A percentile compares a stretch with the other conserved stretches of the same genome.
Evolutionary conservation across 2,888 invertebrate genomes (phyloP).

Genomic region (Mimumesa dahlbomi): DNA sequence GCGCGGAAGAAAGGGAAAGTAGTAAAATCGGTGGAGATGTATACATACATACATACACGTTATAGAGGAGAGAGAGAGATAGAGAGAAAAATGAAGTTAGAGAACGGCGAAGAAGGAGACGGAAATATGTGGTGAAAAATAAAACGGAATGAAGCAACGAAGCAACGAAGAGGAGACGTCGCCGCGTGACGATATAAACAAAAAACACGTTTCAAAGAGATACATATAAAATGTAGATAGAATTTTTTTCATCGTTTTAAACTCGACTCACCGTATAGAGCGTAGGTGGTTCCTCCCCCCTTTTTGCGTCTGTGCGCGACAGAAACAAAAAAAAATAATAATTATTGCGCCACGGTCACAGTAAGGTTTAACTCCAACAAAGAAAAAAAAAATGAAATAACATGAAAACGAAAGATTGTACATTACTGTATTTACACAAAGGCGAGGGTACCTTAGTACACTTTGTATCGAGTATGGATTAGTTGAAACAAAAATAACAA

Average conservation of each 20-base stretch:
- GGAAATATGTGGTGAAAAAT: no score
- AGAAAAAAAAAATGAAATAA: neutral
- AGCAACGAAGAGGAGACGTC: conserved; percentile 38
- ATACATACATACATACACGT: conserved; percentile 6
- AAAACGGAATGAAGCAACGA: conserved; percentile 38
- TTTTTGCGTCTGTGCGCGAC: conserved; percentile 40
- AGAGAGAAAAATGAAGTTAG: neutral
- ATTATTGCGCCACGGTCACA: conserved; percentile 67
- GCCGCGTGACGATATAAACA: conserved; percentile 15
- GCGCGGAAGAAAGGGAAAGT: conserved; percentile 18
- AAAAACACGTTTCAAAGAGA: no score
- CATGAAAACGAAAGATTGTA: conserved; percentile 71
- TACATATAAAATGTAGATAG: conserved; percentile 56
- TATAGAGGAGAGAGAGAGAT: neutral
- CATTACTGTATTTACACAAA: conserved; percentile 76
- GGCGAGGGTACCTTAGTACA: conserved; percentile 45
- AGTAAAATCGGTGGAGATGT: conserved; percentile 11
- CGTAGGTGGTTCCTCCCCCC: conserved; percentile 50
- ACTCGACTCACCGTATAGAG: conserved; percentile 51
- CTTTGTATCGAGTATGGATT: no score
- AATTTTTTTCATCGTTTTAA: conserved; percentile 51
- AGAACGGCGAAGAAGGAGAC: conserved; percentile 5
- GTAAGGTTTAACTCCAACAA: conserved; percentile 76
- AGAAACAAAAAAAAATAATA: no score
- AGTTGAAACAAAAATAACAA: no score